These are phyloP conservation scores for Dryomyza anilis DNA, from an alignment of 2,888 invertebrate species.

Conservation along the genomic window DNA sequence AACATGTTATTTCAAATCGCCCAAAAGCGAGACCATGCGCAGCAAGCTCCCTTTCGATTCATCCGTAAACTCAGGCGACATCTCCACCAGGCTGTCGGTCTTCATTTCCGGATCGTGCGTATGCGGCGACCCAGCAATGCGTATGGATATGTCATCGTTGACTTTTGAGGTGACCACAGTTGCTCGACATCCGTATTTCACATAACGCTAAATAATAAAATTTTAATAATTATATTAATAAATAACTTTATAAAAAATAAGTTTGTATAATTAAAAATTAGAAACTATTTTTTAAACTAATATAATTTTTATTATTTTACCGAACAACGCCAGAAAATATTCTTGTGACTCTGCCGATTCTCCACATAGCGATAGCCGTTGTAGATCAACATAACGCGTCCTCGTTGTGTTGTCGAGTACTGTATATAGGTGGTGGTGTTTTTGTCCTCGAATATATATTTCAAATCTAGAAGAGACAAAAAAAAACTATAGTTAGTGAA, in stretches of 20 bases:
- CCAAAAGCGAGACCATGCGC: slow-evolving; percentile 42
- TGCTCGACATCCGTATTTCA: slow-evolving; percentile 59
- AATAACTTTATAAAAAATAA: no score
- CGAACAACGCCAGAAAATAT: slow-evolving; percentile 62
- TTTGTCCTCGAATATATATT: slow-evolving; percentile 53
- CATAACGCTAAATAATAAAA: no score
- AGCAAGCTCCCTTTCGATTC: slow-evolving; percentile 46
- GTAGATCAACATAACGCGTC: slow-evolving; percentile 59
- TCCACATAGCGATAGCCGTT: slow-evolving; percentile 61
- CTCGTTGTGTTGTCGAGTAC: slow-evolving; percentile 60
- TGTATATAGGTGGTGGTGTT: slow-evolving; percentile 52
- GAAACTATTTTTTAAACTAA: no score
- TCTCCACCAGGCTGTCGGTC: slow-evolving; percentile 48
- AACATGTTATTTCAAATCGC: slow-evolving; percentile 37
- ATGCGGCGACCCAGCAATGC: slow-evolving; percentile 58
- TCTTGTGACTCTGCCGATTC: slow-evolving; percentile 60
- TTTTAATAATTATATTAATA: no score
- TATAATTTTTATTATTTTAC: no score
- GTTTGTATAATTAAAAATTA: no score
- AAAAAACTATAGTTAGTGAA: no score
- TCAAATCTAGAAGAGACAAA: slow-evolving; percentile 42
- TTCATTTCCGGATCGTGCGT: slow-evolving; percentile 58
- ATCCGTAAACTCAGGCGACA: slow-evolving; percentile 51
- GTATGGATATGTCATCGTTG: slow-evolving; percentile 51
- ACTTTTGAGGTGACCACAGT: slow-evolving; percentile 59